Conservation (phyloP, 2,797 vertebrate genomes). For the Polyboroides typus region DNA sequence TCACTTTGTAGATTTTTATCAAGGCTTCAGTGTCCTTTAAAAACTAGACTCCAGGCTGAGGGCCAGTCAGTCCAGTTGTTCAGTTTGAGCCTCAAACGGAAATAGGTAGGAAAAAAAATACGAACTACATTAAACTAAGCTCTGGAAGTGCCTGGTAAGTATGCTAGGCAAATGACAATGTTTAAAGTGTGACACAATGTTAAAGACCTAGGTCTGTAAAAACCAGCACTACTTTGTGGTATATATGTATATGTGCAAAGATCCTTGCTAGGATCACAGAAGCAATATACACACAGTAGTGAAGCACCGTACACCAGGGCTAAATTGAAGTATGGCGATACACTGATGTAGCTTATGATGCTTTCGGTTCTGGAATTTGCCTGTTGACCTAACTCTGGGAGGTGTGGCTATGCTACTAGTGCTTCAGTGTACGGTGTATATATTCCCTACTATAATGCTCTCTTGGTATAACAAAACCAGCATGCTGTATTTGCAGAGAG, state of each 20-base stretch:
- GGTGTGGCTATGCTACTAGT: not conserved
- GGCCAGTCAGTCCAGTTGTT: not conserved
- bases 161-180: not conserved
- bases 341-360: not conserved
- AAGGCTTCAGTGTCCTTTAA: not conserved
- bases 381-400: not conserved
- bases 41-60: not conserved
- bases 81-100: not conserved
- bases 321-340: too few relatives aligned
- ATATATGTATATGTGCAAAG: not conserved
- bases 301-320: not conserved
- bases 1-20: not conserved
- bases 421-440: not conserved
- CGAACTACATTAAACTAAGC: not conserved
- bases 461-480: not conserved
- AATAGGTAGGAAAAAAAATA: not conserved
- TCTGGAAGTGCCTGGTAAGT: not conserved
- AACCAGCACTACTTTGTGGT: not conserved
- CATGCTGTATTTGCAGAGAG: not conserved
- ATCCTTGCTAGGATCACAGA: not conserved
- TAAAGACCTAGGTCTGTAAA: not conserved
- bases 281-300: rapidly evolving
- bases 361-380: not conserved
- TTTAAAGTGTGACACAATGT: rapidly evolving
- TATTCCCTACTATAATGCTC: not conserved